phyloP scores from a whole-genome alignment of 1,140 invertebrate species.

The Cotesia chilonis region DNA sequence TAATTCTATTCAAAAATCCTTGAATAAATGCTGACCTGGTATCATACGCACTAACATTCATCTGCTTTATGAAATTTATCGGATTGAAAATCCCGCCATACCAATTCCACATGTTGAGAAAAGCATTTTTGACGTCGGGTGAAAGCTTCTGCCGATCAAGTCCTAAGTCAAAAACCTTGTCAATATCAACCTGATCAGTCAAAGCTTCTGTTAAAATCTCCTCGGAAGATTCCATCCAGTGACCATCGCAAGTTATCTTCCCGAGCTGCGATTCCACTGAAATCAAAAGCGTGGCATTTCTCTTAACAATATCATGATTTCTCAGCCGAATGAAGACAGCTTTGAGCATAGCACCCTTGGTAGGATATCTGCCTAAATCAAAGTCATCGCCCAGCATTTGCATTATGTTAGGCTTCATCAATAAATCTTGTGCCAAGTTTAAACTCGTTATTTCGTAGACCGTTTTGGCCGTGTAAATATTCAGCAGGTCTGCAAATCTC shows the following conservation, averaged over 20 bases:
- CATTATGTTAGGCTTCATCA: background rate
- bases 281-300: background rate
- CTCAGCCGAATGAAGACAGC: conserved; percentile 19
- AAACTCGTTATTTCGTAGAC: background rate
- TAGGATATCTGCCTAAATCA: conserved; percentile 28
- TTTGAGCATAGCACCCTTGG: conserved; percentile 14
- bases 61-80: conserved; percentile 2
- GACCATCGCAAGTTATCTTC: conserved; percentile 9
- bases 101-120: conserved; percentile 18
- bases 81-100: conserved; percentile 21
- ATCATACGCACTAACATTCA: conserved; percentile 22
- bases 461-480: background rate
- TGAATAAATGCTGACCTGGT: conserved; percentile 21
- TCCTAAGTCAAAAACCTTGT: conserved; percentile 25
- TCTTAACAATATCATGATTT: background rate
- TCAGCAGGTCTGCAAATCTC: conserved; percentile 3
- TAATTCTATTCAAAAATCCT: conserved; percentile 19
- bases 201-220: conserved; percentile 19
- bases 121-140: conserved; percentile 17
- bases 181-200: conserved; percentile 26
- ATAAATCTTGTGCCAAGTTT: background rate
- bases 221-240: conserved; percentile 8
- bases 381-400: conserved; percentile 23
- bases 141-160: conserved; percentile 21
- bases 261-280: conserved; percentile 2